phyloP scores from a whole-genome alignment of 64 coral and sea anemone species.

The Pocillopora damicornis region DNA sequence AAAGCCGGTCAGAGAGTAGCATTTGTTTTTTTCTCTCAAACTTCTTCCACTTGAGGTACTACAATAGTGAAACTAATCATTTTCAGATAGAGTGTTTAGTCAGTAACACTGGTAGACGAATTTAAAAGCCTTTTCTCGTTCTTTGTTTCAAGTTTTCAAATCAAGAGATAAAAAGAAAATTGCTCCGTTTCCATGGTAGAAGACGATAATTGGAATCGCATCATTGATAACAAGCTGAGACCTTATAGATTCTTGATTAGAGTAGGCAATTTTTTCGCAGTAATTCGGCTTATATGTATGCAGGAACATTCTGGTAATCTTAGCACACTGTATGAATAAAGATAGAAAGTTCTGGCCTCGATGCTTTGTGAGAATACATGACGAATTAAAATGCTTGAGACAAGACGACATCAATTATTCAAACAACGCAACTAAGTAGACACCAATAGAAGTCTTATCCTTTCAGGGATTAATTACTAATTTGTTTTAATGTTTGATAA shows the following conservation, averaged over 20 bases:
- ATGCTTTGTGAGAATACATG: not conserved
- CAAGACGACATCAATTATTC: not conserved
- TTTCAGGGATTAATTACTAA: not conserved
- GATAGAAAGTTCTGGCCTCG: not conserved
- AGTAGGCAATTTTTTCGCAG: no score
- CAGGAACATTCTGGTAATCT: not conserved
- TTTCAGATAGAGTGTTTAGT: not conserved
- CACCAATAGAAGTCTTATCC: not conserved
- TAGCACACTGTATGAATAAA: not conserved
- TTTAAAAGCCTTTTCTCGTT: not conserved
- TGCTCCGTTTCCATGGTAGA: not conserved
- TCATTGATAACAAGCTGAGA: not conserved
- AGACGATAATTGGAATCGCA: not conserved
- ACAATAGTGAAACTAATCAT: not conserved
- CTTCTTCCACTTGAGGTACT: not conserved
- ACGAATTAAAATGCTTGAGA: not conserved
- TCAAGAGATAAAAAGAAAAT: not conserved
- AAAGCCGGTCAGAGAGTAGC: no score
- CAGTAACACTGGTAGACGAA: not conserved
- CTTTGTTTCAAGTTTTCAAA: slow-evolving; percentile 3
- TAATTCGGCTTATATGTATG: not conserved
- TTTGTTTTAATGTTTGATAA: no score
- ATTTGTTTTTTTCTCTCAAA: not conserved
- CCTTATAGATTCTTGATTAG: not conserved
- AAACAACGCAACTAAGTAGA: not conserved